phyloP scores from a whole-genome alignment of 2,797 vertebrate species.

The Apogon hyalosoma region DNA sequence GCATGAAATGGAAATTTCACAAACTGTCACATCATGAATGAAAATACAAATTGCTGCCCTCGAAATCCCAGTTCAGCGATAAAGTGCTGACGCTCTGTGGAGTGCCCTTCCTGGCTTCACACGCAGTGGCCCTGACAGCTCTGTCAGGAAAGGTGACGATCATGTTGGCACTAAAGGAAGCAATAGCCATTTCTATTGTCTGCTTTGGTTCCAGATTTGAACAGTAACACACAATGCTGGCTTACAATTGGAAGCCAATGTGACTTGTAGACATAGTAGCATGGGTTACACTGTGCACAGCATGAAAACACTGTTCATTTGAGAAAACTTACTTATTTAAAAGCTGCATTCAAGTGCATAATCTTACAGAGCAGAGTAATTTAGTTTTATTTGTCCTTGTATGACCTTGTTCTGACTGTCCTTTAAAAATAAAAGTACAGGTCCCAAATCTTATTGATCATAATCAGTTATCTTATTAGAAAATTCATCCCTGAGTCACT shows the following conservation, averaged over 20 bases:
- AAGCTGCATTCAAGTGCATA: too few relatives aligned
- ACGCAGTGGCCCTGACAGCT: slow-evolving; percentile 5
- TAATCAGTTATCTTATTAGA: neutral
- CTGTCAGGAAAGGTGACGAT: slow-evolving; percentile 15
- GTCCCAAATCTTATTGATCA: neutral
- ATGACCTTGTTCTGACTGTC: neutral
- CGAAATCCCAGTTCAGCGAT: slow-evolving; percentile 11
- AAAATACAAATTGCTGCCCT: slow-evolving; percentile 13
- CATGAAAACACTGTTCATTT: too few relatives aligned
- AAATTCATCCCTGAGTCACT: neutral
- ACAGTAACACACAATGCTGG: neutral
- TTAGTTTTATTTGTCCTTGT: neutral
- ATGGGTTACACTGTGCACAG: too few relatives aligned
- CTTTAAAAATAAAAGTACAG: neutral
- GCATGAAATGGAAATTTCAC: slow-evolving; percentile 28
- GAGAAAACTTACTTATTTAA: too few relatives aligned
- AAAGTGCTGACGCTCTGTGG: slow-evolving; percentile 14
- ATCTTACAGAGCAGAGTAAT: neutral
- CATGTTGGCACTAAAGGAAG: slow-evolving; percentile 1
- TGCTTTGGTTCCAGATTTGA: neutral
- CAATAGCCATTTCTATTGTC: neutral
- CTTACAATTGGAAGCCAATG: too few relatives aligned
- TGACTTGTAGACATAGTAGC: too few relatives aligned
- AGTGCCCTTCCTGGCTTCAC: neutral
- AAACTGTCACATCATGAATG: slow-evolving; percentile 2